Evolutionary conservation across 2,113 vertebrate genomes (phyloP), one percentile per base, ranked within the genome.

Genomic region (Nycticorax nycticorax): DNA sequence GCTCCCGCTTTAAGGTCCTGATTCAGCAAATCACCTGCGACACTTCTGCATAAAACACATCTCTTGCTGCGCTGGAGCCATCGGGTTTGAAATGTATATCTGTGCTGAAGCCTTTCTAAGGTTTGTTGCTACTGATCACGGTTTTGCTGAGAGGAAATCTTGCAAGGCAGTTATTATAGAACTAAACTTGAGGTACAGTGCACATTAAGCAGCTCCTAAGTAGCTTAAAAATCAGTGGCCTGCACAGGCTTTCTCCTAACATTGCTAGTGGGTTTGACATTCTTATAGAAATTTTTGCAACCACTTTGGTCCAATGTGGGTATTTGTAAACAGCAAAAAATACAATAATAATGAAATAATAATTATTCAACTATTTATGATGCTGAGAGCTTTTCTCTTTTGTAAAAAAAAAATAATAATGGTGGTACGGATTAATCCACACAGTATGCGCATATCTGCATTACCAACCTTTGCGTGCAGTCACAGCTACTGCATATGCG

Each of bases 381-480:
- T 47, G 17, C 24, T 39, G 3, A 17, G 28, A 76, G 0, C 23
- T 39, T 72, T 57, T 74, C 22, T 67, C 32, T 73, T 69, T 28
- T 55, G n/a, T 37, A 30, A 45, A 79, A 19, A 24, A 27, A 76
- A 33, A 45, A 45, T 12, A 47, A 47, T 18, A 72, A 30, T 9
- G 3, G 8, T 50, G 60, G 14, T 19, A 41, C 16, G 5, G 3
- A 37, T 78, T 74, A 77, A 69, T 69, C 67, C 81, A 20, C 22
- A 37, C 6, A 3, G 35, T 27, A n/a, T 0, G 0, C 2, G 5
- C 59, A 48, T 77, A 72, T 41, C 14, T 76, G 14, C 55, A 14
- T 59, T 50, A 24, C 57, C 48, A 55, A 1, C 63, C 6, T 67
- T 33, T 57, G 37, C 39, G 9, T 8, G 13, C 0, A 10, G n/a